These are phyloP conservation scores for Drosophila truncata DNA, from an alignment of 1,140 invertebrate species.

Conservation along the genomic window DNA sequence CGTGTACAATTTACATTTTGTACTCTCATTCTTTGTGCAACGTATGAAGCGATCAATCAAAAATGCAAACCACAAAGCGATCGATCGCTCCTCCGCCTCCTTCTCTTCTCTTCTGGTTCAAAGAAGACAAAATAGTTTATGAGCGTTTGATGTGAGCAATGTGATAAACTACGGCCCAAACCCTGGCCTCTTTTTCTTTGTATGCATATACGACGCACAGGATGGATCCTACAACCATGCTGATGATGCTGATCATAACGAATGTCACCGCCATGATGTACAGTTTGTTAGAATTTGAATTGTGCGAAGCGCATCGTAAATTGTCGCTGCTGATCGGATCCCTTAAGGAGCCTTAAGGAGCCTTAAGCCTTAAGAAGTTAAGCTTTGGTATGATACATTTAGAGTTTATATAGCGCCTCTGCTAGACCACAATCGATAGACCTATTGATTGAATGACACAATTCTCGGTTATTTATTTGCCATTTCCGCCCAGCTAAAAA, in stretches of 20 bases:
- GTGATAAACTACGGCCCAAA: slow-evolving; percentile 66
- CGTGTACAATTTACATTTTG: slow-evolving; percentile 71
- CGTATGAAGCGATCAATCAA: slow-evolving; percentile 84
- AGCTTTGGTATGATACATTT: too few relatives aligned
- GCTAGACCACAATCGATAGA: background rate
- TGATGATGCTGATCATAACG: slow-evolving; percentile 18
- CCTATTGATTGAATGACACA: slow-evolving; percentile 52
- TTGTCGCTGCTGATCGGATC: too few relatives aligned
- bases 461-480: slow-evolving; percentile 34
- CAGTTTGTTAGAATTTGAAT: slow-evolving; percentile 85
- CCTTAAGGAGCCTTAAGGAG: too few relatives aligned
- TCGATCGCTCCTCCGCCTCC: slow-evolving; percentile 20
- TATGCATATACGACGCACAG: slow-evolving; percentile 15
- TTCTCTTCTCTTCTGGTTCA: slow-evolving; percentile 64
- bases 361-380: too few relatives aligned
- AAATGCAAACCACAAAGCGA: slow-evolving; percentile 72
- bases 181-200: slow-evolving; percentile 48
- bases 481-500: slow-evolving; percentile 35
- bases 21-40: slow-evolving; percentile 67
- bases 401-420: background rate
- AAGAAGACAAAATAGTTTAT: slow-evolving; percentile 82
- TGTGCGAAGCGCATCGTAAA: slow-evolving; percentile 79
- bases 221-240: slow-evolving; percentile 19
- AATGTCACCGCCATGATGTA: slow-evolving; percentile 76
- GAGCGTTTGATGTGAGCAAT: slow-evolving; percentile 67